These are phyloP conservation scores for Sorex fumeus DNA, from an alignment of 2,113 vertebrate genomes.

Conservation along the genomic window DNA sequence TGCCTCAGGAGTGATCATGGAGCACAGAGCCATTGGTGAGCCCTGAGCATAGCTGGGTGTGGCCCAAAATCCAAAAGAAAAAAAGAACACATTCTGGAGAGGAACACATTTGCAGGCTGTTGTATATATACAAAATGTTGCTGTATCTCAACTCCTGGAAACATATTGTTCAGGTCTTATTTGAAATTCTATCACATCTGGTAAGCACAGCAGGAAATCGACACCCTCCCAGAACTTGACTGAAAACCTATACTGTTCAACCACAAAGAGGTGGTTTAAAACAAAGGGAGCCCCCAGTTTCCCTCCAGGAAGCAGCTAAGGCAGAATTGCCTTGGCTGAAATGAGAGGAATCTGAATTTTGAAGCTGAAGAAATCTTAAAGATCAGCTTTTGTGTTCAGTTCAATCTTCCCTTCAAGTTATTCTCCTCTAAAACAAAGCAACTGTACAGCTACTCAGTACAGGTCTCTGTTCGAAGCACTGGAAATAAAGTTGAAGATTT, in stretches of 20 bases:
- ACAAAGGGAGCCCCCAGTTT: constrained; percentile 53
- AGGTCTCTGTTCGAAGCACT: constrained; percentile 7
- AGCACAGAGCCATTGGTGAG: too few species aligned
- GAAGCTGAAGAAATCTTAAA: constrained; percentile 30
- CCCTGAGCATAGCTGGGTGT: background rate
- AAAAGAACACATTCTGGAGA: constrained; percentile 22
- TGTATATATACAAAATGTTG: background rate
- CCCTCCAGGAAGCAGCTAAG: constrained; percentile 44
- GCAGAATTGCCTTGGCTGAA: constrained; percentile 54
- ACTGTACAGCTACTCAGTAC: background rate
- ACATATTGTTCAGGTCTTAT: constrained; percentile 44
- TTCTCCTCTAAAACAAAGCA: constrained; percentile 2
- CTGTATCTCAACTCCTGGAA: constrained; percentile 45
- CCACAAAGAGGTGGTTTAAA: constrained; percentile 59
- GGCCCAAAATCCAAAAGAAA: too few species aligned
- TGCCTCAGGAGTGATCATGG: too few species aligned
- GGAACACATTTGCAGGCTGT: constrained; percentile 29
- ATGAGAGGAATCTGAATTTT: constrained; percentile 60
- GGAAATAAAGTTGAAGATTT: constrained; percentile 34
- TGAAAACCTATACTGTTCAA: constrained; percentile 67
- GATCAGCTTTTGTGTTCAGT: background rate
- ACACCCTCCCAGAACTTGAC: constrained; percentile 64
- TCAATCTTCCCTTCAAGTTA: constrained; percentile 62
- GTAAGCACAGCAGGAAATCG: constrained; percentile 68
- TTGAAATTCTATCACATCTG: constrained; percentile 75